phyloP scores from a whole-genome alignment of 2,797 vertebrate genomes.

The Borostomias antarcticus region DNA sequence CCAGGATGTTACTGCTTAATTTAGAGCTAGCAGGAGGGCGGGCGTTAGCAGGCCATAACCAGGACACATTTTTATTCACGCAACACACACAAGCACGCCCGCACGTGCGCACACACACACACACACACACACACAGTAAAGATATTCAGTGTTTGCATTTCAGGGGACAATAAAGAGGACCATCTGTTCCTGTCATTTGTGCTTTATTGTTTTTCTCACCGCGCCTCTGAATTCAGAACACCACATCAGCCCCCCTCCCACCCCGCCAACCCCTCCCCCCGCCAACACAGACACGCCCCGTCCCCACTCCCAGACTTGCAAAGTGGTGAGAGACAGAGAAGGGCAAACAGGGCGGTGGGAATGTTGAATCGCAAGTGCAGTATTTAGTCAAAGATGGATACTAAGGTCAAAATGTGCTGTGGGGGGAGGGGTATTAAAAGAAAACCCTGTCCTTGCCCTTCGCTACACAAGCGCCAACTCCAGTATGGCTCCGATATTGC shows the following conservation, averaged over 20 bases:
- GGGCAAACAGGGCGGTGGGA: slow-evolving; percentile 28
- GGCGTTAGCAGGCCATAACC: slow-evolving; percentile 37
- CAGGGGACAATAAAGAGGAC: slow-evolving; percentile 80
- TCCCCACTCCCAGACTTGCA: slow-evolving; percentile 37
- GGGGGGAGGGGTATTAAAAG: slow-evolving; percentile 59
- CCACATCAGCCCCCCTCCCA: slow-evolving; percentile 43
- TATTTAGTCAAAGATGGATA: slow-evolving; percentile 22
- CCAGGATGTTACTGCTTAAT: slow-evolving; percentile 20
- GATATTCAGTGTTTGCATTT: slow-evolving; percentile 82
- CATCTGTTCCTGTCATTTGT: slow-evolving; percentile 81
- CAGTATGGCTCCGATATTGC: slow-evolving; percentile 55
- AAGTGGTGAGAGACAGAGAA: slow-evolving; percentile 54
- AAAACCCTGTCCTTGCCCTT: slow-evolving; percentile 55
- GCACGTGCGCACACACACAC: slow-evolving; percentile 7
- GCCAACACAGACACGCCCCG: slow-evolving; percentile 16
- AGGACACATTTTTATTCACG: background rate
- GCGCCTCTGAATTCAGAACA: slow-evolving; percentile 68
- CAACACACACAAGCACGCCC: background rate
- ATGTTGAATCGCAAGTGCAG: slow-evolving; percentile 38
- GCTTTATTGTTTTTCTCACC: slow-evolving; percentile 76
- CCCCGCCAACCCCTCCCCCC: slow-evolving; percentile 9
- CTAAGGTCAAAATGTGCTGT: slow-evolving; percentile 38
- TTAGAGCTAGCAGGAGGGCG: slow-evolving; percentile 43
- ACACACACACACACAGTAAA: slow-evolving; percentile 71
- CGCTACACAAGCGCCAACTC: slow-evolving; percentile 47